These are phyloP conservation scores for Bambusicola thoracicus DNA, from an alignment of 2,113 vertebrate genomes.

Conservation along the genomic window DNA sequence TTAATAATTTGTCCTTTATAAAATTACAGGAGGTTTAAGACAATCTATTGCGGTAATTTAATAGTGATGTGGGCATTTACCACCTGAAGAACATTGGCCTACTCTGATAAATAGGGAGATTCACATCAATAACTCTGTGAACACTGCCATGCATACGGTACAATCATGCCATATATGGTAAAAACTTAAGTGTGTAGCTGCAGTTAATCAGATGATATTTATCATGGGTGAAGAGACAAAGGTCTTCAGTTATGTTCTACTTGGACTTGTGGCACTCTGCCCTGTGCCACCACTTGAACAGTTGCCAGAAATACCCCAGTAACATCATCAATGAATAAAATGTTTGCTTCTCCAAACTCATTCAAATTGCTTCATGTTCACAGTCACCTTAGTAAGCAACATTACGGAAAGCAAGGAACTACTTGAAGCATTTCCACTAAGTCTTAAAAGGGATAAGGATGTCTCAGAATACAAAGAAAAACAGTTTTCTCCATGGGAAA, in stretches of 20 bases:
- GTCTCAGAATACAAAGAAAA: neutral
- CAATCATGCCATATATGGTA: neutral
- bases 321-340: neutral
- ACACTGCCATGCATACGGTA: neutral
- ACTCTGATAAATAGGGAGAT: neutral
- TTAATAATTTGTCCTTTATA: neutral
- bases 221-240: neutral
- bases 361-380: neutral
- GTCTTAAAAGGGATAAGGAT: neutral
- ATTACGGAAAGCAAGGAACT: neutral
- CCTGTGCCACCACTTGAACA: neutral
- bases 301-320: conserved; percentile 9
- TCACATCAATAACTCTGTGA: conserved; percentile 30
- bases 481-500: rapidly evolving
- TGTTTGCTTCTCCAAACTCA: neutral
- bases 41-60: neutral
- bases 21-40: neutral
- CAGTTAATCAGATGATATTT: neutral
- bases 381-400: neutral
- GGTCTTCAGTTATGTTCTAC: neutral
- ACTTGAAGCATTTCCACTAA: neutral
- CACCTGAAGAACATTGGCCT: neutral
- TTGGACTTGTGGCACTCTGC: neutral
- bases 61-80: neutral
- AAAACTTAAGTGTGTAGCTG: neutral